A percentile compares a stretch with the other conserved stretches of the same genome.
phyloP scores from a whole-genome alignment of 2,797 vertebrate genomes.

The Anas flavirostris region DNA sequence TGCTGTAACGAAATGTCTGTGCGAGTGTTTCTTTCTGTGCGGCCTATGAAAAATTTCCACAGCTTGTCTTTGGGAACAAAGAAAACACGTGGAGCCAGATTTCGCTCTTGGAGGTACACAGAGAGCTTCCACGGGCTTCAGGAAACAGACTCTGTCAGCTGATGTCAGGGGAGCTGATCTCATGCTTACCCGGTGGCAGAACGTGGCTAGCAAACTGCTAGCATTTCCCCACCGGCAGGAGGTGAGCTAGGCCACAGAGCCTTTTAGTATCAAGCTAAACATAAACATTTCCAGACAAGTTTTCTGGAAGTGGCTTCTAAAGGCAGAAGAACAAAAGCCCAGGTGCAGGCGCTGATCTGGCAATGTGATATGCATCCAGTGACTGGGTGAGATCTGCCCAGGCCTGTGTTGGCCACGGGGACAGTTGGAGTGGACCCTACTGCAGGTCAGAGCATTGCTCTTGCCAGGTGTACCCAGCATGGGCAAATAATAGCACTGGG shows the following conservation, averaged over 20 bases:
- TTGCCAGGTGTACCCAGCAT: not conserved
- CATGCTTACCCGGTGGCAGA: slow-evolving; percentile 37
- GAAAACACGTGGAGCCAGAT: not conserved
- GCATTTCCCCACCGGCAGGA: not conserved
- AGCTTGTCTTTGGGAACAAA: not conserved
- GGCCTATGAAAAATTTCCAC: not conserved
- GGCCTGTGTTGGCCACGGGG: not conserved
- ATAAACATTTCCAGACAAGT: not conserved
- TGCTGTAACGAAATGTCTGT: not conserved
- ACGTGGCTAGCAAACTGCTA: not conserved
- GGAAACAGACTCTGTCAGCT: slow-evolving; percentile 41
- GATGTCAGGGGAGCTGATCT: slow-evolving; percentile 37
- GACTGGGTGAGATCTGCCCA: not conserved
- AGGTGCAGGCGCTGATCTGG: not conserved
- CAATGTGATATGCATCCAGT: not conserved
- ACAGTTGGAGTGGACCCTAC: not conserved
- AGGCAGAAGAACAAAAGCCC: not conserved
- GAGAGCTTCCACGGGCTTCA: not conserved
- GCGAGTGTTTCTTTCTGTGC: not conserved
- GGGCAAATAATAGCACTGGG: slow-evolving; percentile 7
- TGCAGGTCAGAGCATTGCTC: not conserved
- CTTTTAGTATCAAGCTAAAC: not conserved
- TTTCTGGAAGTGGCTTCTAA: not conserved
- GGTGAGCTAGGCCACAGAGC: not conserved
- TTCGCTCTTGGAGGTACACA: slow-evolving; percentile 10